Percentiles rank a stretch among this genome's conserved stretches.
phyloP scores from a whole-genome alignment of 1,140 invertebrate genomes.

The Steinernema khuongi region DNA sequence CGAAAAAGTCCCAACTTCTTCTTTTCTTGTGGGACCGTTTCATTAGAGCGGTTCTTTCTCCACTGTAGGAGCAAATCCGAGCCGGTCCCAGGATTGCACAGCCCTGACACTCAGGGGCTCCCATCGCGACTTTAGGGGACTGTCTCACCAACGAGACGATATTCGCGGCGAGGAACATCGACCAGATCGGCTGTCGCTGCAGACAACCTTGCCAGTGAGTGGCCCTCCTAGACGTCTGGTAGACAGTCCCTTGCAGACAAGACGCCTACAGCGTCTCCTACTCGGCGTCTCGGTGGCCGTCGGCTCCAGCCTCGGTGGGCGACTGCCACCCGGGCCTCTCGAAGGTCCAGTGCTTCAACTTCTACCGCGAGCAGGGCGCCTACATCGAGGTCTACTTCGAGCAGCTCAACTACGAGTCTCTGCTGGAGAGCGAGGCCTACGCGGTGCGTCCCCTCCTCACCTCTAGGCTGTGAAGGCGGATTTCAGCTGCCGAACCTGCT shows the following conservation, averaged over 20 bases:
- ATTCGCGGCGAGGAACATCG: constrained; percentile 36
- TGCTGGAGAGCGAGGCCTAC: constrained; percentile 42
- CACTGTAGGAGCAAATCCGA: too few species aligned
- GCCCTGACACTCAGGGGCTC: too few species aligned
- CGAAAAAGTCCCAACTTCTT: too few species aligned
- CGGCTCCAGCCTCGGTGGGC: constrained; percentile 28
- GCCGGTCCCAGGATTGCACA: too few species aligned
- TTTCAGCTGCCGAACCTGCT: constrained; percentile 39
- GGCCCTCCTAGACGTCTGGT: background rate
- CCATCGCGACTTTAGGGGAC: constrained; percentile 37
- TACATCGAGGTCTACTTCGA: constrained; percentile 42
- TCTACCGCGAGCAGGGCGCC: constrained; percentile 40
- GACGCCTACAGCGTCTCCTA: constrained; percentile 57
- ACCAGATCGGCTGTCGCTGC: constrained; percentile 41
- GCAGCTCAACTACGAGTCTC: constrained; percentile 43
- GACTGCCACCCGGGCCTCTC: constrained; percentile 33
- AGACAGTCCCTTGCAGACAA: constrained; percentile 37
- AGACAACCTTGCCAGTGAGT: constrained; percentile 51
- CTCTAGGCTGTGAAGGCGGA: background rate
- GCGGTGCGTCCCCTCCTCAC: constrained; percentile 16
- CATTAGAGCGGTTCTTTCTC: too few species aligned
- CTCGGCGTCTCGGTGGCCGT: constrained; percentile 43
- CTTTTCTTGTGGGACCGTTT: too few species aligned
- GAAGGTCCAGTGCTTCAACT: constrained; percentile 31
- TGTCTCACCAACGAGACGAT: constrained; percentile 48